A percentile compares a stretch with the other conserved stretches of the same genome.
Evolutionary conservation across 2,888 invertebrate species (phyloP).

Genomic region (Xylota sylvarum): DNA sequence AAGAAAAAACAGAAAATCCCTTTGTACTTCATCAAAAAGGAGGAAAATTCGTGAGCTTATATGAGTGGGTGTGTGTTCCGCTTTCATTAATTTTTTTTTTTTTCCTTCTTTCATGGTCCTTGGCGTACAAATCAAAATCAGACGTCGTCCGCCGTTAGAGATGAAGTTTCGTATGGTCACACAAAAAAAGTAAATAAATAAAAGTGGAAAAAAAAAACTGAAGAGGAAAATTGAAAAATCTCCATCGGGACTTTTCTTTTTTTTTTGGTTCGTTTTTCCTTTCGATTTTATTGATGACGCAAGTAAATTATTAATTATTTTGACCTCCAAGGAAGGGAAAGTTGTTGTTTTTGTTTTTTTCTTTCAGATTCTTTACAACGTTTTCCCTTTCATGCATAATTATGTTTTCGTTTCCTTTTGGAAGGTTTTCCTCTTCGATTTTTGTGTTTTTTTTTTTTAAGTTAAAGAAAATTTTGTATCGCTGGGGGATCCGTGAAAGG

Average conservation of each 20-base stretch:
- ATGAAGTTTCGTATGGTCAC: conserved; percentile 26
- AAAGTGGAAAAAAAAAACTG: conserved; percentile 15
- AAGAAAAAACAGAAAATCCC: conserved; percentile 6
- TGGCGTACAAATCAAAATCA: conserved; percentile 43
- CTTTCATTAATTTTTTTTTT: conserved; percentile 11
- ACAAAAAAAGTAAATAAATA: neutral
- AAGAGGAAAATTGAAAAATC: conserved; percentile 31
- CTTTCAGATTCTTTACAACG: neutral
- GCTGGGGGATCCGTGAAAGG: conserved; percentile 11
- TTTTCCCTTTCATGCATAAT: conserved; percentile 29
- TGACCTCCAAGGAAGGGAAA: conserved; percentile 31
- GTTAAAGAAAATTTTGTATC: neutral
- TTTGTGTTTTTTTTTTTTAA: no score
- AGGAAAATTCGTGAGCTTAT: conserved; percentile 9
- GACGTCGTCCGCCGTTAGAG: conserved; percentile 20
- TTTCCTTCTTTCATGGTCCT: neutral
- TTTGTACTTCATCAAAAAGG: conserved; percentile 1
- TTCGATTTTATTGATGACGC: conserved; percentile 48
- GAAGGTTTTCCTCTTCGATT: neutral
- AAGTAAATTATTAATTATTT: conserved; percentile 49
- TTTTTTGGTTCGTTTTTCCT: conserved; percentile 5
- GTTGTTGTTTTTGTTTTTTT: conserved; percentile 10
- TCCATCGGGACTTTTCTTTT: conserved; percentile 11
- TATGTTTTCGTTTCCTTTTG: conserved; percentile 10
- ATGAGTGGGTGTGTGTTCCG: conserved; percentile 7